phyloP scores from a whole-genome alignment of 1,140 invertebrate species.

The Drosophila nigrodunni region DNA sequence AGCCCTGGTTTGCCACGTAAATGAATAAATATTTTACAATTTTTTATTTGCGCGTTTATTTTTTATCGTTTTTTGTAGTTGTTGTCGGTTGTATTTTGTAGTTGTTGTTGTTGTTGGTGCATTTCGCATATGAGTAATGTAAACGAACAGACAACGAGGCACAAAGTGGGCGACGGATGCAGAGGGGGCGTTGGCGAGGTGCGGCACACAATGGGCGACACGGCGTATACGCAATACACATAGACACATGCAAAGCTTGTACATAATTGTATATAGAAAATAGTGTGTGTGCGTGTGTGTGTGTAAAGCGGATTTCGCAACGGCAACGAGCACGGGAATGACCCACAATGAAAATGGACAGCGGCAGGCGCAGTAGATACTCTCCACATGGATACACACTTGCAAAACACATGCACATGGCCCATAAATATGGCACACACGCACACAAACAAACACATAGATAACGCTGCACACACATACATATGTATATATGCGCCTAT shows the following conservation, averaged over 20 bases:
- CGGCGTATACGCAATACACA: constrained; percentile 71
- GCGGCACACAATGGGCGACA: constrained; percentile 75
- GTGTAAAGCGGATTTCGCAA: constrained; percentile 71
- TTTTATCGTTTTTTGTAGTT: constrained; percentile 15
- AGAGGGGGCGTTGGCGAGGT: constrained; percentile 45
- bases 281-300: constrained; percentile 22
- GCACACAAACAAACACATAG: constrained; percentile 22
- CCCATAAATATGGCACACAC: constrained; percentile 52
- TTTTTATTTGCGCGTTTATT: constrained; percentile 64
- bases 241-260: constrained; percentile 45
- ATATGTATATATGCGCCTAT: constrained; percentile 56
- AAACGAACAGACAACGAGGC: constrained; percentile 52
- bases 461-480: constrained; percentile 4
- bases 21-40: constrained; percentile 75
- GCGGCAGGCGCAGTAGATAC: constrained; percentile 32
- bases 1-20: constrained; percentile 68
- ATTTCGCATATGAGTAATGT: constrained; percentile 72
- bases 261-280: constrained; percentile 49
- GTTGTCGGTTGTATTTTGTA: constrained; percentile 3
- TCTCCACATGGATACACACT: constrained; percentile 50
- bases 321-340: constrained; percentile 66
- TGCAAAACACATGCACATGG: constrained; percentile 35
- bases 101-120: constrained; percentile 35
- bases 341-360: constrained; percentile 80
- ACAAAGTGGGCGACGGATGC: neutral